These are phyloP conservation scores for Aporophyla nigra DNA, from an alignment of 2,888 invertebrate species.

Conservation along the genomic window DNA sequence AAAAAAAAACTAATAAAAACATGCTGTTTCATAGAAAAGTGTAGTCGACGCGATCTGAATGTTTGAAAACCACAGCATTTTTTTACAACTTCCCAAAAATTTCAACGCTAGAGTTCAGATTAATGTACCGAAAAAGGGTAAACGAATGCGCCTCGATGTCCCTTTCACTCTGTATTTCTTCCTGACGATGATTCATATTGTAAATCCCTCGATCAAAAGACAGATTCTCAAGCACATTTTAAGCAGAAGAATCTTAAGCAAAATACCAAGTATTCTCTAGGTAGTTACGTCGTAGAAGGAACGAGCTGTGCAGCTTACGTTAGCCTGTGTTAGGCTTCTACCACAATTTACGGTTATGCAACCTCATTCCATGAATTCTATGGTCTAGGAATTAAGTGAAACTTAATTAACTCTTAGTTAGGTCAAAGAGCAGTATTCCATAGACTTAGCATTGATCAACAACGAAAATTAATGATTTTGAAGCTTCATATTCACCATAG, in stretches of 20 bases:
- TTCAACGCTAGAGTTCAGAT: no score
- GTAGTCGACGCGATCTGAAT: no score
- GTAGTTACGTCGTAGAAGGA: background rate
- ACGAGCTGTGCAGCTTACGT: background rate
- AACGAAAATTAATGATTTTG: background rate
- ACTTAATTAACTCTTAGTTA: slow-evolving; percentile 1
- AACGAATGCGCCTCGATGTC: no score
- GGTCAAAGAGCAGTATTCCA: background rate
- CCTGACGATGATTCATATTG: no score
- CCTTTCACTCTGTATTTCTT: no score
- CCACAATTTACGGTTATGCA: slow-evolving; percentile 31
- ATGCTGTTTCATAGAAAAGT: no score
- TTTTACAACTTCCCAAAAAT: no score
- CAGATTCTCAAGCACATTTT: background rate
- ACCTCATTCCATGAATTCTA: slow-evolving; percentile 5
- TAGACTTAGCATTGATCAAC: no score
- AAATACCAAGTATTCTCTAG: background rate
- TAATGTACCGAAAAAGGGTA: no score
- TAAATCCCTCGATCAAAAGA: no score
- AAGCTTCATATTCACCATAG: background rate
- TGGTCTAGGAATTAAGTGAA: slow-evolving; percentile 14
- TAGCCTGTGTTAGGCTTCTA: background rate
- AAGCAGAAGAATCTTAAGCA: background rate
- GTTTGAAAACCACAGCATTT: no score
- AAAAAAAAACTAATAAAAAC: no score